Conservation (phyloP, 2,797 vertebrate species). For the Selene dorsalis region DNA sequence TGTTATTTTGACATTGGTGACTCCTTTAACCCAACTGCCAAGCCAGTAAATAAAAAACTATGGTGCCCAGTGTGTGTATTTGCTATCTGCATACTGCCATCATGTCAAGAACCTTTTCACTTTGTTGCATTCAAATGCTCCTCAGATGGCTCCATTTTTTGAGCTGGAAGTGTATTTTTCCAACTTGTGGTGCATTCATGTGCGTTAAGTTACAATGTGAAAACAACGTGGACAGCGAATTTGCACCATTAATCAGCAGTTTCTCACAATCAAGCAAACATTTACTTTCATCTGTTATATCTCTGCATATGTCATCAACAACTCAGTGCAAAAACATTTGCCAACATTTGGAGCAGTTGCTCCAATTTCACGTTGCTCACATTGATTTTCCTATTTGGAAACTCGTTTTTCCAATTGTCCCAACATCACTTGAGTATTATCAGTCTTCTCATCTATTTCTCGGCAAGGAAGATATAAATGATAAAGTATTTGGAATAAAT, state of each 20-base stretch:
- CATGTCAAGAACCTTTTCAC: background rate
- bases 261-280: no score
- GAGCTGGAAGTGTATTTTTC: background rate
- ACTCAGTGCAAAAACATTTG: no score
- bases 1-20: constrained; percentile 23
- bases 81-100: background rate
- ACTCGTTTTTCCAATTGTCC: no score
- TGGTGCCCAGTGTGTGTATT: background rate
- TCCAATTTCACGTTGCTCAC: no score
- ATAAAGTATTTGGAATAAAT: background rate
- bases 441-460: background rate
- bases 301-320: no score
- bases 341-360: no score
- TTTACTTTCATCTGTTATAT: no score
- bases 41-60: background rate
- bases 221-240: background rate
- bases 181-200: background rate
- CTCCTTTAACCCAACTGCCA: background rate
- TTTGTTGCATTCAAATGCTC: no score
- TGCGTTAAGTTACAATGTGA: no score
- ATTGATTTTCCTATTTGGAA: no score
- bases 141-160: background rate
- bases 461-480: background rate
- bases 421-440: background rate
- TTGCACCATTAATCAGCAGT: no score